Evolutionary conservation across 2,113 vertebrate genomes (phyloP), one percentile per base, ranked within the genome.

Genomic region (Lipophrys pholis): DNA sequence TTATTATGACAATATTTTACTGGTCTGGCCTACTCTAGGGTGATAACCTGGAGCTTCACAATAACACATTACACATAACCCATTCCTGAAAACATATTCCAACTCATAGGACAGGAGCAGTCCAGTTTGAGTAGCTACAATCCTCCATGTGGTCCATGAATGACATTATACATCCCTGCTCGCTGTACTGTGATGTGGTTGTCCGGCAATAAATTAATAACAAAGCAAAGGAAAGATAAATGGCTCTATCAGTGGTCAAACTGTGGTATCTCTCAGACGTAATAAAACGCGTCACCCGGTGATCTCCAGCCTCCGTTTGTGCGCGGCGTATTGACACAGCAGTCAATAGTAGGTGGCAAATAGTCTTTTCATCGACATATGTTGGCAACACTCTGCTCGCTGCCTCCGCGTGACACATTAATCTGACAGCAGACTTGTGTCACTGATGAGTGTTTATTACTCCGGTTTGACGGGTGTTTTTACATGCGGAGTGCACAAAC

Each of bases 291-390:
- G n/a, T 83, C 77, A 78, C 58, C 9, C 8, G 12, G 0, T 54
- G 30, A 71, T 45, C 48, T n/a, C 58, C 56, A 7, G 30, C 36
- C 59, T 72, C 43, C 11, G 8, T 69, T 42, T 53, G 10, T 64
- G 61, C 15, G 11, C 61, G 41, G 71, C 17, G 58, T 79, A 77
- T 90, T 86, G 77, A 84, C 83, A 30, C 59, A 73, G 12, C 63
- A 38, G 69, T 87, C 80, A 78, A 87, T 87, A 80, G 16, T 41
- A 11, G 60, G 21, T 45, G 30, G 78, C 35, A 65, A 58, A 63
- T 62, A 64, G 56, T 67, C 42, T 0, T 38, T 59, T 68, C 48
- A 61, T 39, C 40, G 63, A 76, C 49, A 53, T 11, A 42, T 12
- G 54, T 11, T 61, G 53, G 12, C 14, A 53, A 12, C 6, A 16